A percentile compares a stretch with the other conserved stretches of the same genome.
Conservation (phyloP, 2,797 vertebrate species). For the Nannoperca obscura region DNA sequence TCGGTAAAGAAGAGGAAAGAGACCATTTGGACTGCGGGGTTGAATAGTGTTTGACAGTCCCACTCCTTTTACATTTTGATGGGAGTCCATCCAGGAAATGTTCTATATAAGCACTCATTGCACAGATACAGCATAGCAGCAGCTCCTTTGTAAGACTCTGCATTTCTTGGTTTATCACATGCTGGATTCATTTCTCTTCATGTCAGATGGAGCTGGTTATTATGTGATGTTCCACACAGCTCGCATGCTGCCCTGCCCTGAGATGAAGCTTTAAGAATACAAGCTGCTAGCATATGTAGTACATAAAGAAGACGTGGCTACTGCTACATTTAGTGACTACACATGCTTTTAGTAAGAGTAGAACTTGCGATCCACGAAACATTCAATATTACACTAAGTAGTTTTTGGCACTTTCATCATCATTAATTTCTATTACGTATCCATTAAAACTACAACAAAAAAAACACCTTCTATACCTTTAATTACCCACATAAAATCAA, state of each 20-base stretch:
- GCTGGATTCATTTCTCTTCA: slow-evolving; percentile 59
- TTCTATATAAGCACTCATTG: slow-evolving; percentile 52
- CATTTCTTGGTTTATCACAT: slow-evolving; percentile 52
- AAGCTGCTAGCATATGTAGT: slow-evolving; percentile 37
- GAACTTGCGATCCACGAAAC: background rate
- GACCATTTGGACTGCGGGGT: slow-evolving; percentile 56
- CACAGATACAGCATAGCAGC: slow-evolving; percentile 49
- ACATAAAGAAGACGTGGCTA: slow-evolving; percentile 18
- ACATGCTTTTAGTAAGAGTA: slow-evolving; percentile 25
- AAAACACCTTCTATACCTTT: background rate
- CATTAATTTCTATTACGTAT: background rate
- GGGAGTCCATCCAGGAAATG: slow-evolving; percentile 60
- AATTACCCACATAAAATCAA: slow-evolving; percentile 13
- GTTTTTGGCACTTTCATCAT: background rate
- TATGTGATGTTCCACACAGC: slow-evolving; percentile 52
- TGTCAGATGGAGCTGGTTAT: slow-evolving; percentile 64
- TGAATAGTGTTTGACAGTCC: slow-evolving; percentile 65
- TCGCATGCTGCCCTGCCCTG: slow-evolving; percentile 39
- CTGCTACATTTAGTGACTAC: slow-evolving; percentile 18
- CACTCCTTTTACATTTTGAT: slow-evolving; percentile 59
- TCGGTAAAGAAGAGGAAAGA: slow-evolving; percentile 58
- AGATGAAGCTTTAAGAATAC: slow-evolving; percentile 49
- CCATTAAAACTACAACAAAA: slow-evolving; percentile 13
- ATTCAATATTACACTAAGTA: slow-evolving; percentile 9
- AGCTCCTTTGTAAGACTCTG: slow-evolving; percentile 56